A percentile compares a stretch with the other conserved stretches of the same genome.
These are phyloP conservation scores for Drosophila greeni DNA, from an alignment of 2,888 invertebrate genomes.

Conservation along the genomic window DNA sequence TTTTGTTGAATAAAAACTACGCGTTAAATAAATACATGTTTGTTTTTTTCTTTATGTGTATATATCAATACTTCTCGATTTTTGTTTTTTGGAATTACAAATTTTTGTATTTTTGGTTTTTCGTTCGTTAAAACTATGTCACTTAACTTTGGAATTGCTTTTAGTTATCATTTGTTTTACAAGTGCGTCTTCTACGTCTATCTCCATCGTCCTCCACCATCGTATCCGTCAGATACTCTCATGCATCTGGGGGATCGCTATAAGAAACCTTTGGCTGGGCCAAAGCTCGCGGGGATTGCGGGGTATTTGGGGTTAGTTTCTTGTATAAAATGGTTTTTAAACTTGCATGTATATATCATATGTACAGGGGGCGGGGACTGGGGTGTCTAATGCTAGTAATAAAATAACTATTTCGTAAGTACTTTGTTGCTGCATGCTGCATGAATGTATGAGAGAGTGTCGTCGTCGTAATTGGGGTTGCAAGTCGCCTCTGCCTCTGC, in stretches of 20 bases:
- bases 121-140: conserved; percentile 63
- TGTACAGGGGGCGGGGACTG: conserved; percentile 38
- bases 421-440: conserved; percentile 43
- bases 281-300: conserved; percentile 42
- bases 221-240: conserved; percentile 5
- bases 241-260: conserved; percentile 15
- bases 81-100: conserved; percentile 59
- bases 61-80: conserved; percentile 49
- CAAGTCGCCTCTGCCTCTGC: conserved; percentile 27
- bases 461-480: conserved; percentile 39
- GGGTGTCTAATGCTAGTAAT: conserved; percentile 58
- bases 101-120: conserved; percentile 42
- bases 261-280: conserved; percentile 48
- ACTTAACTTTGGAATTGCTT: conserved; percentile 75
- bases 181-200: conserved; percentile 61
- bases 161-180: conserved; percentile 71
- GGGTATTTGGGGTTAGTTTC: conserved; percentile 20
- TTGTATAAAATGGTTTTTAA: conserved; percentile 65
- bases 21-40: conserved; percentile 70
- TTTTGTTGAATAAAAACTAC: conserved; percentile 70
- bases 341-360: conserved; percentile 50
- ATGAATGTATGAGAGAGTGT: conserved; percentile 41
- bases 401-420: conserved; percentile 69
- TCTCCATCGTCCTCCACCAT: conserved; percentile 21
- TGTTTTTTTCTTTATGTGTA: conserved; percentile 48